Conservation (phyloP, 2,888 invertebrate species). For the Drosophila kokeensis region DNA sequence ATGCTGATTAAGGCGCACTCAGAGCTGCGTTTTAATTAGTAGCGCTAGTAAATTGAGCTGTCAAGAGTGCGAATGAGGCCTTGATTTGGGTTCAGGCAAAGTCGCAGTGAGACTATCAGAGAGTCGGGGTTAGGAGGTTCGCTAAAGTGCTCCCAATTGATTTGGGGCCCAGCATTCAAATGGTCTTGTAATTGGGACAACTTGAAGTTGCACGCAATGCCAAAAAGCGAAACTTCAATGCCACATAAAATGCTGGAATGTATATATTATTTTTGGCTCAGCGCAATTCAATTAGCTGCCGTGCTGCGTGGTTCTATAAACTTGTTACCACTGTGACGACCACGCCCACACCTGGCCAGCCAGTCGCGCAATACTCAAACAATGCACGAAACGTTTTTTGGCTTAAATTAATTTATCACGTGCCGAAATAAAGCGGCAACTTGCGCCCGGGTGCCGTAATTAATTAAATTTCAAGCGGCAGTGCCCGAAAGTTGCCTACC, state of each 20-base stretch:
- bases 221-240: constrained; percentile 41
- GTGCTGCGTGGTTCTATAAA: constrained; percentile 53
- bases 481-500: constrained; percentile 35
- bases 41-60: constrained; percentile 62
- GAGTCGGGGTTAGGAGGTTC: constrained; percentile 8
- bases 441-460: constrained; percentile 55
- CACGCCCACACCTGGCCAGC: constrained; percentile 31
- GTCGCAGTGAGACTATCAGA: not conserved
- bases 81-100: constrained; percentile 50
- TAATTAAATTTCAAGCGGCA: constrained; percentile 65
- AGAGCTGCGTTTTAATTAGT: constrained; percentile 67
- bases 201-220: constrained; percentile 55
- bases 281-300: constrained; percentile 68
- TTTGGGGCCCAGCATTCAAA: constrained; percentile 38
- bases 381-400: constrained; percentile 53
- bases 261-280: constrained; percentile 44
- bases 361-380: constrained; percentile 51
- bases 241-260: constrained; percentile 47
- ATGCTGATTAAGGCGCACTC: constrained; percentile 62
- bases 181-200: constrained; percentile 45
- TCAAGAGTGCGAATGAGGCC: constrained; percentile 56
- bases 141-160: constrained; percentile 39
- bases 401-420: constrained; percentile 76
- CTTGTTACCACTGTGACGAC: constrained; percentile 38
- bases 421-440: constrained; percentile 68